Base-by-base conservation (phyloP, 2,888 invertebrate species). In the Sylvicola cinctus region DNA sequence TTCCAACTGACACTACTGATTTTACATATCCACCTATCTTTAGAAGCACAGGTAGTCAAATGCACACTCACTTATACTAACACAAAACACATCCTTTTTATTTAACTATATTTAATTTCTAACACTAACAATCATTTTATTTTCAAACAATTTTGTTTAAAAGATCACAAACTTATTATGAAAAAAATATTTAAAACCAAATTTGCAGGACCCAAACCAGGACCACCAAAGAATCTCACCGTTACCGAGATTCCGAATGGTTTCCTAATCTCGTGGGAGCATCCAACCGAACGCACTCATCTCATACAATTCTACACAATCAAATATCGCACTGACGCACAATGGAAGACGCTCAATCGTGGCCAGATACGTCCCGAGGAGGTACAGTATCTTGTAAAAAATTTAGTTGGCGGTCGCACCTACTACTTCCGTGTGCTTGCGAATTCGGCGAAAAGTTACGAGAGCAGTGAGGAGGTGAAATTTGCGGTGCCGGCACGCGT, bases 381-480 rank as follows among this genome's bases (percentile, higher is more conserved):
- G 60, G 84, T 83, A 45, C 79, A 78, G 54, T 88, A 80, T 63
- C 66, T 87, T 81, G 87, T 87, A 47, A 87, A 87, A 65, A 85
- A 84, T 62, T 63, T 88, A 60, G 83, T 84, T 46, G 85, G 85
- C 46, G 87, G 85, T 36, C 73, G 83, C 48, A 85, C 84, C 39
- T 88, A 88, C 63, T 79, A 84, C 65, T 88, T 91, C 66, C 72
- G 85, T 52, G 84, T 91, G 49, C 65, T 83, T 55, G 85, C 88
- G 42, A 79, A 84, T 62, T 83, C 87, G 32, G 69, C 78, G 47
- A 79, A 75, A 48, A 83, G 77, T 56, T 83, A 76, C 62, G 81
- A 85, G 54, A 76, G 74, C 49, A 87, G 85, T 42, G 85, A 87
- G 42, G 78, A 79, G 61, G 75, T 85, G 48, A 80, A 79, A 62